Evolutionary conservation across 2,797 vertebrate genomes (phyloP).

Genomic region (Hemibagrus guttatus): DNA sequence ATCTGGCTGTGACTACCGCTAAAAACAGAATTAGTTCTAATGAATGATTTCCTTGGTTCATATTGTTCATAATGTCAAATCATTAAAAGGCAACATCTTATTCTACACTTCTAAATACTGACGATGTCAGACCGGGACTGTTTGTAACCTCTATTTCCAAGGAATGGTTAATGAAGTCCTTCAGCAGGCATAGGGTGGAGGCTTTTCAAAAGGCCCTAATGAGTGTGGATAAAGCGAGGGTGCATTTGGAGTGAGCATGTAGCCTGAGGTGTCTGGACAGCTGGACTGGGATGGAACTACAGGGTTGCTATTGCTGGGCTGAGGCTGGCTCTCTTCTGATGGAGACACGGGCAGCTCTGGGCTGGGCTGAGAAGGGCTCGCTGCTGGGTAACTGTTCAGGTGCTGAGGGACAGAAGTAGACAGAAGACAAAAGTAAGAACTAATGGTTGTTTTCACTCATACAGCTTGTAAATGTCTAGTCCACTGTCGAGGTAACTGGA

Average conservation of each 20-base stretch:
- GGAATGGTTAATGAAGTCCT: not conserved
- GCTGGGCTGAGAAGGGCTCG: slow-evolving; percentile 71
- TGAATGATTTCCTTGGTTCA: not conserved
- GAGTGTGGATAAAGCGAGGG: slow-evolving; percentile 76
- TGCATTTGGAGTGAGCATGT: slow-evolving; percentile 78
- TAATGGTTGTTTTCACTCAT: not conserved
- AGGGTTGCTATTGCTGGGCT: slow-evolving; percentile 54
- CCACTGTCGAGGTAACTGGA: not conserved
- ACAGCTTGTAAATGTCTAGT: not conserved
- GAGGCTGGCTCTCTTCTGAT: slow-evolving; percentile 70
- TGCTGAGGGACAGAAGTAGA: slow-evolving; percentile 76
- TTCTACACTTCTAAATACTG: not conserved
- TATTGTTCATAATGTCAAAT: not conserved
- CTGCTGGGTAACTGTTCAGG: slow-evolving; percentile 73
- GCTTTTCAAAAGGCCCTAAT: slow-evolving; percentile 86
- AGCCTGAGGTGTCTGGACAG: slow-evolving; percentile 76
- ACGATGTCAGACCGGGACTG: not conserved
- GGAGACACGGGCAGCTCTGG: slow-evolving; percentile 67
- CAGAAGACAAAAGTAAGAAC: slow-evolving; percentile 19
- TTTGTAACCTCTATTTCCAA: not conserved
- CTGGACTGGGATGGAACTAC: slow-evolving; percentile 70
- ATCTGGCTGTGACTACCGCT: not conserved
- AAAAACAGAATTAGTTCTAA: not conserved
- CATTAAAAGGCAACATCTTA: not conserved
- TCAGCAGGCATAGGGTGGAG: slow-evolving; percentile 89